Conservation (phyloP, 2,888 invertebrate species). For the Dione vanillae region DNA sequence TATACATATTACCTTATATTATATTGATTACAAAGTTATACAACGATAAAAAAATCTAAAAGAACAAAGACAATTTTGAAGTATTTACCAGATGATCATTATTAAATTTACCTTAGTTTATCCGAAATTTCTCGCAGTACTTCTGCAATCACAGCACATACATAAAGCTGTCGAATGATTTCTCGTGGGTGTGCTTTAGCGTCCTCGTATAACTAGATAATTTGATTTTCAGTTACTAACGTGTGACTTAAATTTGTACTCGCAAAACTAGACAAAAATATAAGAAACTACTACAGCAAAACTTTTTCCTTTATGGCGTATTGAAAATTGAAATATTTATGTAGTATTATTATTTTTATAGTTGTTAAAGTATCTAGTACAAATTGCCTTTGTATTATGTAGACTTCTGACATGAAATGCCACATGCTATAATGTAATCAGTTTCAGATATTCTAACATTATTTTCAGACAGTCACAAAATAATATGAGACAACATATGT, state of each 20-base stretch:
- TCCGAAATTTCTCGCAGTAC: conserved; percentile 7
- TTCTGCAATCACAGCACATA: conserved; percentile 21
- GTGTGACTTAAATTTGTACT: conserved; percentile 1
- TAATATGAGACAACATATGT: conserved; percentile 12
- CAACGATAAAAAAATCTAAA: neutral
- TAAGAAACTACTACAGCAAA: neutral
- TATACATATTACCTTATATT: neutral
- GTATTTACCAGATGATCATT: neutral
- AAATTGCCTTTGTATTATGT: too few species aligned
- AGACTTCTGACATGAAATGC: too few species aligned
- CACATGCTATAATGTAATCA: neutral
- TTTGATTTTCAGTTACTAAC: conserved; percentile 25
- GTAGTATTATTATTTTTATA: too few species aligned
- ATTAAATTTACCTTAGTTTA: conserved; percentile 2
- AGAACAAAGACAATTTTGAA: neutral
- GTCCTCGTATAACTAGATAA: conserved; percentile 24
- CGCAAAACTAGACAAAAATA: too few species aligned
- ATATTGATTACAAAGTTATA: neutral
- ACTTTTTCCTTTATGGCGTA: neutral
- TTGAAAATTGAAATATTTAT: neutral
- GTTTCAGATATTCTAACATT: conserved; percentile 9
- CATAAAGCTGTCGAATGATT: conserved; percentile 11
- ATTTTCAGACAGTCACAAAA: conserved; percentile 16
- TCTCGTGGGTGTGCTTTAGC: conserved; percentile 22
- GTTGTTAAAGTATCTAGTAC: too few species aligned